These are phyloP conservation scores for Heterotis niloticus DNA, from an alignment of 2,113 vertebrate genomes.

Conservation along the genomic window DNA sequence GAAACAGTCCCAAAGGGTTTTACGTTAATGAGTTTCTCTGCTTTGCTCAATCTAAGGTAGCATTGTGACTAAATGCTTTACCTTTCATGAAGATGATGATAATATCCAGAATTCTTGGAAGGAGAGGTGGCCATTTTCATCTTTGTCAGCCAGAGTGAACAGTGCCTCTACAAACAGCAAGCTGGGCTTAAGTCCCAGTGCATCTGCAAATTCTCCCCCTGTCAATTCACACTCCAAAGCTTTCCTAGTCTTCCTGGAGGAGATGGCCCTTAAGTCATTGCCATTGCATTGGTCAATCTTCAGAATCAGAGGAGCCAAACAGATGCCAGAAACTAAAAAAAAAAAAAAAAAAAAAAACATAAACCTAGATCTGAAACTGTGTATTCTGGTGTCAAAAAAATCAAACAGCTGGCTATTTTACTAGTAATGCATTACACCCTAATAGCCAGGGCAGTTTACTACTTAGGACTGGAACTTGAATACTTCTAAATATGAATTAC, in stretches of 20 bases:
- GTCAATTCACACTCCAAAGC: constrained; percentile 84
- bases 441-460: no score
- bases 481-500: no score
- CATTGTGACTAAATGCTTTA: constrained; percentile 37
- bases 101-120: constrained; percentile 91
- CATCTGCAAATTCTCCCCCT: constrained; percentile 80
- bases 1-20: not conserved
- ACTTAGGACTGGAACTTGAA: no score
- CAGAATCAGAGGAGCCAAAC: constrained; percentile 68
- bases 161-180: constrained; percentile 90
- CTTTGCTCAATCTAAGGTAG: not conserved
- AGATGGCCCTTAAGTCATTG: constrained; percentile 64
- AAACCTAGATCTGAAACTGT: no score
- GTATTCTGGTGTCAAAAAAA: no score
- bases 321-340: not conserved
- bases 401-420: no score
- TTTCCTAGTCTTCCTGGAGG: constrained; percentile 69
- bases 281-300: constrained; percentile 76
- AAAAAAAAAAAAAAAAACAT: no score
- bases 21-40: not conserved
- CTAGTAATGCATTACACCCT: no score
- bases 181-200: constrained; percentile 80
- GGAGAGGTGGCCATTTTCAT: constrained; percentile 91
- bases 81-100: constrained; percentile 94
- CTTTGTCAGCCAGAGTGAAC: constrained; percentile 92